phyloP scores from a whole-genome alignment of 2,888 invertebrate genomes.

The Neocrepidodera transversa region DNA sequence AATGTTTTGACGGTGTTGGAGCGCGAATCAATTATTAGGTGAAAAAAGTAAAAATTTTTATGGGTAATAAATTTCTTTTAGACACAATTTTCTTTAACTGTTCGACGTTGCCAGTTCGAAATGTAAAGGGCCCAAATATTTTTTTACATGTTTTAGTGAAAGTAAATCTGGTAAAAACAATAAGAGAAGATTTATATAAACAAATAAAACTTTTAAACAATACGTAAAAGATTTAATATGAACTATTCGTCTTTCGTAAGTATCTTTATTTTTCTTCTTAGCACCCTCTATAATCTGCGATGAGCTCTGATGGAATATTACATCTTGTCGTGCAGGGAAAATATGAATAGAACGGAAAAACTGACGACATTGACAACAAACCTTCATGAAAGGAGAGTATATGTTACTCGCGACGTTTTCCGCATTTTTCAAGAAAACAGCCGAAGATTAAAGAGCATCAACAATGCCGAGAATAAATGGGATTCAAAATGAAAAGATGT shows the following conservation, averaged over 20 bases:
- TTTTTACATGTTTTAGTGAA: too few relatives aligned
- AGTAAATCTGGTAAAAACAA: too few relatives aligned
- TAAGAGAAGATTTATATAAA: too few relatives aligned
- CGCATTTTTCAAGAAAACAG: constrained; percentile 29
- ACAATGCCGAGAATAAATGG: constrained; percentile 30
- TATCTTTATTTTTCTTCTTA: constrained; percentile 11
- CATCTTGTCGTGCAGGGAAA: constrained; percentile 27
- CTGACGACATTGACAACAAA: constrained; percentile 37
- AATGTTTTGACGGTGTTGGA: too few relatives aligned
- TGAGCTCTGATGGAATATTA: constrained; percentile 33
- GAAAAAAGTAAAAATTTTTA: too few relatives aligned
- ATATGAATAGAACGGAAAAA: constrained; percentile 31
- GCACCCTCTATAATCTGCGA: constrained; percentile 26
- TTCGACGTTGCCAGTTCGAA: too few relatives aligned
- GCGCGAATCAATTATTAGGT: too few relatives aligned
- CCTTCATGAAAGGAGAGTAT: constrained; percentile 31
- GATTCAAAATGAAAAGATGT: constrained; percentile 31
- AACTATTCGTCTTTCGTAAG: background rate
- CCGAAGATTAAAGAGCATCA: constrained; percentile 26
- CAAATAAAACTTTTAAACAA: too few relatives aligned
- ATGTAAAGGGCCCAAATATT: too few relatives aligned
- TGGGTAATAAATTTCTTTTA: too few relatives aligned
- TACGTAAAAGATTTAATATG: background rate
- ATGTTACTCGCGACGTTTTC: constrained; percentile 30
- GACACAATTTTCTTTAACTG: too few relatives aligned